phyloP scores from a whole-genome alignment of 2,797 vertebrate species.

The Megaceryle alcyon region DNA sequence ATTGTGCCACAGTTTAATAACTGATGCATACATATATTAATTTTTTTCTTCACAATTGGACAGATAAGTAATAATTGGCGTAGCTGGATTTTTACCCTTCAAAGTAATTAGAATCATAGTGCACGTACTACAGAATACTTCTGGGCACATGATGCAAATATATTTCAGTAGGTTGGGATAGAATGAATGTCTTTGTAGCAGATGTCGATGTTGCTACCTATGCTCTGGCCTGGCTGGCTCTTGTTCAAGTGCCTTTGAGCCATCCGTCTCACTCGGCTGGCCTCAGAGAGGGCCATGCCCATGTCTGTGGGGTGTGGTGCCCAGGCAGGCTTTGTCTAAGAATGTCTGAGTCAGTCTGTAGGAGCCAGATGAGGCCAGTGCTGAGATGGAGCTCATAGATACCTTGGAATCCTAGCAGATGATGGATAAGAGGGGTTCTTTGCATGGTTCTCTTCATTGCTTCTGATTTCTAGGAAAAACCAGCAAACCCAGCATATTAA shows the following conservation, averaged over 20 bases:
- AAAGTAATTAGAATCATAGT: neutral
- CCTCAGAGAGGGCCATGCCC: neutral
- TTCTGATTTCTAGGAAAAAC: neutral
- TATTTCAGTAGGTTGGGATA: neutral
- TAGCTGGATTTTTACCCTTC: neutral
- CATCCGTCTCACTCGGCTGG: fast-evolving
- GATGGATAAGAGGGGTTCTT: neutral
- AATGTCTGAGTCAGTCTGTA: fast-evolving
- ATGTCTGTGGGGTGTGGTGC: neutral
- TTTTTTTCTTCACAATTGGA: neutral
- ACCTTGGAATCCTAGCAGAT: neutral
- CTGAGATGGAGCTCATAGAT: neutral
- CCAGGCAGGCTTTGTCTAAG: neutral
- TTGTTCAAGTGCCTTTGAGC: neutral
- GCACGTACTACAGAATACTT: neutral
- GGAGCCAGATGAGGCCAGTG: neutral
- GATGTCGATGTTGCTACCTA: fast-evolving
- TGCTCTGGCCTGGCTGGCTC: neutral
- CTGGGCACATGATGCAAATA: neutral
- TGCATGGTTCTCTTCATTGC: neutral
- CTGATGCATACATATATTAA: neutral
- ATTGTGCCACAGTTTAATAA: neutral
- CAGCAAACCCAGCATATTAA: neutral
- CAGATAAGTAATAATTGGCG: neutral
- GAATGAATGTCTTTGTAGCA: fast-evolving